phyloP scores from a whole-genome alignment of 2,797 vertebrate genomes.

The Pteronotus mesoamericanus region DNA sequence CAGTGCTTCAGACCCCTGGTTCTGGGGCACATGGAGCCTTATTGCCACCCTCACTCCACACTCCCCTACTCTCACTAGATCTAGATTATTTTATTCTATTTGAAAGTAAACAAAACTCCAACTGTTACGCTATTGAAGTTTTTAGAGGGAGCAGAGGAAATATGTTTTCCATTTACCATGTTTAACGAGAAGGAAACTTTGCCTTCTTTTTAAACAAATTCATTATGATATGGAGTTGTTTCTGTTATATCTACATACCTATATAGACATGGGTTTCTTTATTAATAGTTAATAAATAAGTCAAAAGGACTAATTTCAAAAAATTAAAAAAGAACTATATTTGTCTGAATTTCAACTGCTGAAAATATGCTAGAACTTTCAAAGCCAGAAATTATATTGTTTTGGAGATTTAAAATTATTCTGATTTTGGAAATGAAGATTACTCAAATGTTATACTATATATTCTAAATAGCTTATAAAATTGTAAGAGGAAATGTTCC shows the following conservation, averaged over 20 bases:
- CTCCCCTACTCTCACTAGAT: not conserved
- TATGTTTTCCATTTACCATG: not conserved
- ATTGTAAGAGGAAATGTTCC: not conserved
- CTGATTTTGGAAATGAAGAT: not conserved
- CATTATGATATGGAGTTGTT: not conserved
- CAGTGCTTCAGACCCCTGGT: not conserved
- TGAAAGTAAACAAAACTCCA: not conserved
- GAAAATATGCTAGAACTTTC: slow-evolving; percentile 20
- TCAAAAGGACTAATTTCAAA: not conserved
- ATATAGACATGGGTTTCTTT: too few species aligned
- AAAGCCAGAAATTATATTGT: not conserved
- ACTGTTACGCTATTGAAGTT: not conserved
- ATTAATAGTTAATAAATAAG: too few species aligned
- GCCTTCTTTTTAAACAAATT: not conserved
- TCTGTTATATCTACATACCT: not conserved
- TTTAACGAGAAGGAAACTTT: not conserved
- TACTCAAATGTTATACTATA: not conserved
- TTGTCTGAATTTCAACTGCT: slow-evolving; percentile 20
- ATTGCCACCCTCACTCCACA: not conserved
- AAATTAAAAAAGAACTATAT: not conserved
- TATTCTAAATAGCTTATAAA: not conserved
- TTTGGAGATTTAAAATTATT: slow-evolving; percentile 2
- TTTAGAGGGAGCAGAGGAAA: not conserved
- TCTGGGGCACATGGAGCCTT: not conserved
- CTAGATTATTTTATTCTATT: not conserved